Conservation (phyloP, 2,113 vertebrate genomes). For the Tichodroma muraria region DNA sequence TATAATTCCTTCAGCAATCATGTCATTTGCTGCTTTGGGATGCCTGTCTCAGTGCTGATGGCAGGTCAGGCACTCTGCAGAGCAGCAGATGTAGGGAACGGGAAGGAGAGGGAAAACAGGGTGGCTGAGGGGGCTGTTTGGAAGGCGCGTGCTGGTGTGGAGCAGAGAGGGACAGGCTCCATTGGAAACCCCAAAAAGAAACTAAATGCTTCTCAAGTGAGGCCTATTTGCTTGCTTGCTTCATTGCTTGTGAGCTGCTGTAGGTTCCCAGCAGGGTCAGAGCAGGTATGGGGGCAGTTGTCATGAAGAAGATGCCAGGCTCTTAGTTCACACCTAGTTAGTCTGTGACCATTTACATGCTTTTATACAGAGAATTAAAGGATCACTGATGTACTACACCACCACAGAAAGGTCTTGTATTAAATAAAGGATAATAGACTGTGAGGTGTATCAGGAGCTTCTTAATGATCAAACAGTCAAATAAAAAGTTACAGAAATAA, state of each 20-base stretch:
- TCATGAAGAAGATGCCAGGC: background rate
- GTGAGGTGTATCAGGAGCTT: background rate
- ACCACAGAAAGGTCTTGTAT: background rate
- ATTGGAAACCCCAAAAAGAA: background rate
- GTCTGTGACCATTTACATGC: background rate
- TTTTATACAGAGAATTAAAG: background rate
- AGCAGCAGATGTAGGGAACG: background rate
- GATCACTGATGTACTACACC: background rate
- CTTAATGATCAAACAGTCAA: background rate
- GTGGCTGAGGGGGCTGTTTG: background rate
- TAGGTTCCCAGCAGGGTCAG: background rate
- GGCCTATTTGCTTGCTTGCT: background rate
- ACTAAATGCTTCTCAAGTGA: background rate
- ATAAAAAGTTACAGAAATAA: background rate
- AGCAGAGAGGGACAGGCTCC: background rate
- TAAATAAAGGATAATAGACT: background rate
- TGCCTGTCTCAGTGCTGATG: background rate
- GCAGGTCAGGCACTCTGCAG: background rate
- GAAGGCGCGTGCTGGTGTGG: fast-evolving
- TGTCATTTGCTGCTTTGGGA: background rate
- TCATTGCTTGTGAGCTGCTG: background rate
- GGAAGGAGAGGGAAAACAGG: background rate
- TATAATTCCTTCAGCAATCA: constrained; percentile 4
- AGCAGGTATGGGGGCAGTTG: background rate
- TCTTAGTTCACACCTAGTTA: background rate